phyloP scores from a whole-genome alignment of 2,888 invertebrate genomes.

The Chymomyza amoena region DNA sequence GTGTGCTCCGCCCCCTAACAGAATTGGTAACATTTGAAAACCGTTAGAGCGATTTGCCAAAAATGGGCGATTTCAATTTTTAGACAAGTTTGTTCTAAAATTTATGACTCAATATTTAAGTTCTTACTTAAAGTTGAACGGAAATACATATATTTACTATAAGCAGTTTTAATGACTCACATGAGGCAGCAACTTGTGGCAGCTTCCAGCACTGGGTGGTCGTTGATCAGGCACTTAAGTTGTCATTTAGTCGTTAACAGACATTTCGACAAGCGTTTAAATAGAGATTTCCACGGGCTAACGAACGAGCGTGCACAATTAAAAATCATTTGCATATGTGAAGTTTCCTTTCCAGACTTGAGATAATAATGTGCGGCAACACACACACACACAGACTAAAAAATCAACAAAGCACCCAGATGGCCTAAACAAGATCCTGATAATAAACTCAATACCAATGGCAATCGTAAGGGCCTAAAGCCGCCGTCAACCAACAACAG shows the following conservation, averaged over 20 bases:
- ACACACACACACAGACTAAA: conserved; percentile 47
- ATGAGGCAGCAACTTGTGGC: background rate
- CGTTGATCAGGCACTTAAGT: conserved; percentile 33
- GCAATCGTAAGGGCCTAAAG: conserved; percentile 43
- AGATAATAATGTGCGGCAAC: conserved; percentile 44
- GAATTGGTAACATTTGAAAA: conserved; percentile 17
- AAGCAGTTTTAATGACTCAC: conserved; percentile 3
- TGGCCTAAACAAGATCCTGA: conserved; percentile 71
- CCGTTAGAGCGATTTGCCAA: conserved; percentile 38
- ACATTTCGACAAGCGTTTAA: conserved; percentile 49
- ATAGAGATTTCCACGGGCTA: conserved; percentile 50
- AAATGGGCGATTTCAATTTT: conserved; percentile 46
- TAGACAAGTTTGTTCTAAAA: conserved; percentile 25
- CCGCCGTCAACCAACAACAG: background rate
- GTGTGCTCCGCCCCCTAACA: conserved; percentile 51
- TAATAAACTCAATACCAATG: conserved; percentile 66
- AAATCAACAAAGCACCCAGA: conserved; percentile 61
- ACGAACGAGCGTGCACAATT: conserved; percentile 40
- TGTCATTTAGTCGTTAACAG: conserved; percentile 46
- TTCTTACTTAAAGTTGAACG: background rate
- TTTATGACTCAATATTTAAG: background rate
- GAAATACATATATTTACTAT: background rate
- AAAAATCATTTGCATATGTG: conserved; percentile 66
- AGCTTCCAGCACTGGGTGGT: conserved; percentile 29
- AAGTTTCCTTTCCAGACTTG: conserved; percentile 23